These are phyloP conservation scores for Corapipo altera DNA, from an alignment of 2,113 vertebrate species.

Conservation along the genomic window DNA sequence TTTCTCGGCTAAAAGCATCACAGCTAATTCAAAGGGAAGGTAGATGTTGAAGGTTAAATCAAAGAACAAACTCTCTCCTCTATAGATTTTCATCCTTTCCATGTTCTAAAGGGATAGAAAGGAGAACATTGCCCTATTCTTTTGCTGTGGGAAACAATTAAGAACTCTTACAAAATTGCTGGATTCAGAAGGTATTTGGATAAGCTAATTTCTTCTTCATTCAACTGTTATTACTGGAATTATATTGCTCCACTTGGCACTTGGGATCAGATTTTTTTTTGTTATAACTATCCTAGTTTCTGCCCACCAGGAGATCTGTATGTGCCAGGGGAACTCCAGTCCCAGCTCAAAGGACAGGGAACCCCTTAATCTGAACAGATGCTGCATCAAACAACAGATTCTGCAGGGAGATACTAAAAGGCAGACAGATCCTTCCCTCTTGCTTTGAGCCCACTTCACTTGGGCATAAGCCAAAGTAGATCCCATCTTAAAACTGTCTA, in stretches of 20 bases:
- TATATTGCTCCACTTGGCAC: neutral
- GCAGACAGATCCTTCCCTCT: neutral
- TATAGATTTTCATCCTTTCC: neutral
- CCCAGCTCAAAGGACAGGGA: neutral
- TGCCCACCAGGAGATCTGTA: neutral
- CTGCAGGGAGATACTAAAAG: neutral
- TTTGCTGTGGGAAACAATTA: neutral
- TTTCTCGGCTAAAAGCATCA: slow-evolving; percentile 40
- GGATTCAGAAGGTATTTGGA: neutral
- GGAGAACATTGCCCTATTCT: neutral
- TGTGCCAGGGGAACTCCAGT: neutral
- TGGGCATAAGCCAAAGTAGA: neutral
- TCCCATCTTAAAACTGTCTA: neutral
- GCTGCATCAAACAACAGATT: neutral
- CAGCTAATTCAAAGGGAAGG: slow-evolving; percentile 4
- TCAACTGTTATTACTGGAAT: neutral
- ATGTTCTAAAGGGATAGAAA: neutral
- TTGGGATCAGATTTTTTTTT: neutral
- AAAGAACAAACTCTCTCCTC: neutral
- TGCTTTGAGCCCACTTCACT: neutral
- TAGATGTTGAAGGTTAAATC: neutral
- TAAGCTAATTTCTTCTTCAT: neutral
- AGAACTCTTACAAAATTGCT: neutral
- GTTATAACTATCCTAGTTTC: neutral
- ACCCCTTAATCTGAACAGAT: accelerated